Conservation (phyloP, 2,888 invertebrate species). For the Calameuta filiformis region DNA sequence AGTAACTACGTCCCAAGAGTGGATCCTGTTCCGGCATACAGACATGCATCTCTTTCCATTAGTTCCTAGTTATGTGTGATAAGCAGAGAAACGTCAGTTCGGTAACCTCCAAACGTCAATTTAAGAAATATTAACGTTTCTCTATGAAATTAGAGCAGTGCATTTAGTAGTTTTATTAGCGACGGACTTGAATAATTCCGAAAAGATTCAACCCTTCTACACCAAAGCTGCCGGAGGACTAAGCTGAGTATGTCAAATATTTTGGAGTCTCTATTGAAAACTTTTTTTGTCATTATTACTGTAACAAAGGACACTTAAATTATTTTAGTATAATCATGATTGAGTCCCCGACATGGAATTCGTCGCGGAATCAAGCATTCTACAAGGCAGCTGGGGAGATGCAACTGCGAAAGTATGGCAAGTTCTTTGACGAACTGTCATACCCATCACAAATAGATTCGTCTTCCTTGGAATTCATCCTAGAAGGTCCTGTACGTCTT, state of each 20-base stretch:
- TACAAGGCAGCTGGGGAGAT: conserved; percentile 68
- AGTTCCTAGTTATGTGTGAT: neutral
- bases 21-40: too few relatives aligned
- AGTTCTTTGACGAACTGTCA: conserved; percentile 68
- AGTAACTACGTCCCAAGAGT: too few relatives aligned
- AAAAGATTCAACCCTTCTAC: neutral
- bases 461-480: conserved; percentile 47
- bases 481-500: conserved; percentile 58
- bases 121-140: neutral
- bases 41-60: neutral
- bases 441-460: conserved; percentile 43
- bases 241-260: neutral
- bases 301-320: neutral
- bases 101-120: neutral
- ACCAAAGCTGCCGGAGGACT: neutral
- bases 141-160: neutral
- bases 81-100: neutral
- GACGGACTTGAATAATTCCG: neutral
- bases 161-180: neutral
- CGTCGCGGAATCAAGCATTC: conserved; percentile 56
- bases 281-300: neutral
- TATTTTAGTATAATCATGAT: conserved; percentile 46
- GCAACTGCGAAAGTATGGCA: conserved; percentile 68
- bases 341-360: conserved; percentile 54
- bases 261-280: neutral